These are phyloP conservation scores for Macrostomum cliftonense DNA, from an alignment of 2,888 invertebrate genomes.

Conservation along the genomic window DNA sequence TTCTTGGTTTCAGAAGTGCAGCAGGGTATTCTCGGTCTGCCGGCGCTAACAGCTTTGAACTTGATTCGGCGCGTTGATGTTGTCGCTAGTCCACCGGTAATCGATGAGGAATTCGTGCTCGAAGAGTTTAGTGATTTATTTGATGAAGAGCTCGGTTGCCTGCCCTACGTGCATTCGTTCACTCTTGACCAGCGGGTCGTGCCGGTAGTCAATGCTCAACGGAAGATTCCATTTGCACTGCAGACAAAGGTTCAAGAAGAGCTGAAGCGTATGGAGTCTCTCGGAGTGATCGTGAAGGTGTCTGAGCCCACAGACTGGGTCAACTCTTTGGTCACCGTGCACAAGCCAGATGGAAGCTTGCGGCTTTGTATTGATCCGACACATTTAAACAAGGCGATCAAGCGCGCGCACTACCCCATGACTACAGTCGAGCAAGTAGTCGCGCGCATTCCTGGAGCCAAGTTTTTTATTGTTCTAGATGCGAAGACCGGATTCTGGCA, in stretches of 20 bases:
- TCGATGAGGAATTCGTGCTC: no score
- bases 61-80: no score
- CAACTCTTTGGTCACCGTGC: conserved; percentile 12
- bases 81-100: no score
- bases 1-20: no score
- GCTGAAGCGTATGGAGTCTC: conserved; percentile 10
- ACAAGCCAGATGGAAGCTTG: conserved; percentile 12
- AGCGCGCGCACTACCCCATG: conserved; percentile 11
- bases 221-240: conserved; percentile 8
- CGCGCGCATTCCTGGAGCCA: conserved; percentile 11
- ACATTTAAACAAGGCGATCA: conserved; percentile 11
- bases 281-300: conserved; percentile 10
- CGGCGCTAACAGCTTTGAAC: no score
- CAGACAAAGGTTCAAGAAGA: conserved; percentile 3
- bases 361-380: conserved; percentile 12
- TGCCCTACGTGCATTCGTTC: neutral
- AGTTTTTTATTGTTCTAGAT: conserved; percentile 12
- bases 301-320: conserved; percentile 15
- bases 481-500: conserved; percentile 16
- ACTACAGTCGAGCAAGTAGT: conserved; percentile 11
- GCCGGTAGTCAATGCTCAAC: conserved; percentile 8
- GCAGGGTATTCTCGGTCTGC: no score
- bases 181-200: neutral
- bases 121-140: no score
- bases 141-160: no score